phyloP scores from a whole-genome alignment of 1,140 invertebrate genomes.

The Drosophila punjabiensis region DNA sequence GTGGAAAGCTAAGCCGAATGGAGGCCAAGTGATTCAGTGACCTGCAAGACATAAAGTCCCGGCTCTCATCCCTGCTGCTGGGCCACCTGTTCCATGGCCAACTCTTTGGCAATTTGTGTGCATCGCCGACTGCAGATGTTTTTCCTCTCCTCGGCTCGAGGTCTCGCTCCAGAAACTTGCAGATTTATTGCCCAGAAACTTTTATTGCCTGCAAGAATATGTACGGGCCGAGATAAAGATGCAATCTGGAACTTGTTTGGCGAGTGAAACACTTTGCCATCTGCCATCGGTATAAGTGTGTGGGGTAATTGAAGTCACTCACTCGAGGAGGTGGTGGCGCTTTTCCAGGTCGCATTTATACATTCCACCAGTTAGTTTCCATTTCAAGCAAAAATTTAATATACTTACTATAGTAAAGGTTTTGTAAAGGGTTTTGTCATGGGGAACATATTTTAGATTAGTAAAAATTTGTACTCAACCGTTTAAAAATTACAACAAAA shows the following conservation, averaged over 20 bases:
- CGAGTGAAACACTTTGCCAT: constrained; percentile 69
- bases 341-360: constrained; percentile 39
- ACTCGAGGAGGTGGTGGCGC: constrained; percentile 30
- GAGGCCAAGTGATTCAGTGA: constrained; percentile 79
- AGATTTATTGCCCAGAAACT: constrained; percentile 82
- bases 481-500: background rate
- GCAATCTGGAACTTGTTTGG: constrained; percentile 80
- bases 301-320: constrained; percentile 56
- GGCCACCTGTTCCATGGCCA: constrained; percentile 66
- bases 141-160: constrained; percentile 35
- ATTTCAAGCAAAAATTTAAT: background rate
- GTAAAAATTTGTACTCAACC: background rate
- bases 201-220: constrained; percentile 82
- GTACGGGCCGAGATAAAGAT: constrained; percentile 72
- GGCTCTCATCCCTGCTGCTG: constrained; percentile 15
- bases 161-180: constrained; percentile 80
- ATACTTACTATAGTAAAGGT: background rate
- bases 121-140: constrained; percentile 73
- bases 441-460: background rate
- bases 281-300: constrained; percentile 52
- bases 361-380: background rate
- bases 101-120: constrained; percentile 70
- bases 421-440: background rate
- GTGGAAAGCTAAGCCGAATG: constrained; percentile 37
- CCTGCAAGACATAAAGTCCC: constrained; percentile 69